Conservation (phyloP, 2,797 vertebrate species). For the Pampus argenteus region DNA sequence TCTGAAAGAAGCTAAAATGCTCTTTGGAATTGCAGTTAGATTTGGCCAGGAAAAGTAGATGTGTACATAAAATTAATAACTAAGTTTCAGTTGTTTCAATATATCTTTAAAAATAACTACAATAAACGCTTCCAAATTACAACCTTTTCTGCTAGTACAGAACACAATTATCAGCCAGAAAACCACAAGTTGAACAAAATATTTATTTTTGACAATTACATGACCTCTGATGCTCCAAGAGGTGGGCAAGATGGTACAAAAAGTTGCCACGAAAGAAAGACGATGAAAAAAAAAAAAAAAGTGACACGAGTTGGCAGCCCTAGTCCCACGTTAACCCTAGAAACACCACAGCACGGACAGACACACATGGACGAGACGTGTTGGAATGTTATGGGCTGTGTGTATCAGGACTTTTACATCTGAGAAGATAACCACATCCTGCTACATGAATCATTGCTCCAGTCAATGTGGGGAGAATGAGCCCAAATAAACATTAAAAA, state of each 20-base stretch:
- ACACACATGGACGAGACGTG: slow-evolving; percentile 27
- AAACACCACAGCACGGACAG: slow-evolving; percentile 38
- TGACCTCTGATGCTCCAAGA: slow-evolving; percentile 52
- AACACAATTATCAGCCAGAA: slow-evolving; percentile 24
- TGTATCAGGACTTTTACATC: slow-evolving; percentile 39
- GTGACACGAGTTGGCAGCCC: slow-evolving; percentile 41
- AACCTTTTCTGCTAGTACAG: background rate
- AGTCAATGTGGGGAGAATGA: slow-evolving; percentile 30
- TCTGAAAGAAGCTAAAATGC: too few species aligned
- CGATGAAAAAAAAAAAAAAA: slow-evolving; percentile 21
- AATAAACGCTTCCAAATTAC: background rate
- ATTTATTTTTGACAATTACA: slow-evolving; percentile 76
- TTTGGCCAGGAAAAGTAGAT: too few species aligned
- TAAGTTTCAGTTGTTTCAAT: too few species aligned
- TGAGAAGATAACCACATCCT: slow-evolving; percentile 33
- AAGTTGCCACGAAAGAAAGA: slow-evolving; percentile 46
- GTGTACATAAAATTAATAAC: too few species aligned
- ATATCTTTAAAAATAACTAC: background rate
- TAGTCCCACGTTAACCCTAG: slow-evolving; percentile 34
- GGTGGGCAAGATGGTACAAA: slow-evolving; percentile 61
- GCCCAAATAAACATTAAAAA: slow-evolving; percentile 18
- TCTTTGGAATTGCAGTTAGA: too few species aligned
- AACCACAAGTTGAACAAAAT: slow-evolving; percentile 67
- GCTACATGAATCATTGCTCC: slow-evolving; percentile 49
- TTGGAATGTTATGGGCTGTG: slow-evolving; percentile 72